Conservation (phyloP, 2,888 invertebrate genomes). For the Sepiola atlantica region DNA sequence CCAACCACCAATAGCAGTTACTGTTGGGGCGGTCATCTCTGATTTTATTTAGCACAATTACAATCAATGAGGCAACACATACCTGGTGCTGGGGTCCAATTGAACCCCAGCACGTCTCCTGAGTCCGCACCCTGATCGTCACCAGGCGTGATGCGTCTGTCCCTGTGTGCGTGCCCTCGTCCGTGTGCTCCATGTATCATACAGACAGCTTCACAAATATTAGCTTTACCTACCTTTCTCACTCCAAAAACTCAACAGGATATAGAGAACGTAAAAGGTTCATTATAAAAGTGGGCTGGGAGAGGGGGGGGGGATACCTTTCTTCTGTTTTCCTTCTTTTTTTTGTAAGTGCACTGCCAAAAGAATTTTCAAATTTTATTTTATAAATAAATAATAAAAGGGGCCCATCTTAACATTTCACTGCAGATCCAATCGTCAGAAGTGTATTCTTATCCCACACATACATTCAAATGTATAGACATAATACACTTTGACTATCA, state of each 20-base stretch:
- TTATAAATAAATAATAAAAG: neutral
- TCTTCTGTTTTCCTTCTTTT: neutral
- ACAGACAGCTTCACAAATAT: slow-evolving; percentile 4
- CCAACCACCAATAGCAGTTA: neutral
- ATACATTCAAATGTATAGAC: no score
- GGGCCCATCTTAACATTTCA: neutral
- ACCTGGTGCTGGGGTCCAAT: slow-evolving; percentile 47
- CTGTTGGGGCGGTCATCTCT: neutral
- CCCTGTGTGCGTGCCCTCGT: neutral
- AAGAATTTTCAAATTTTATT: neutral
- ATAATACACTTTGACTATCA: no score
- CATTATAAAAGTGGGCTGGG: neutral
- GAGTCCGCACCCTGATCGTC: slow-evolving; percentile 39
- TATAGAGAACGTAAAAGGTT: neutral
- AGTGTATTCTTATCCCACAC: no score
- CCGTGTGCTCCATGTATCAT: slow-evolving; percentile 36
- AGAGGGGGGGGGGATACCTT: neutral
- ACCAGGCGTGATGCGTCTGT: slow-evolving; percentile 16
- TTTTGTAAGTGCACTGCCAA: neutral
- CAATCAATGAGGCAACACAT: slow-evolving; percentile 45
- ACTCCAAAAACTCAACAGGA: slow-evolving; percentile 12
- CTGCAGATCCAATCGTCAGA: no score
- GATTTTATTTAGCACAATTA: slow-evolving; percentile 38
- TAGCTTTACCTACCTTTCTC: slow-evolving; percentile 32
- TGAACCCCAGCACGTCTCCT: slow-evolving; percentile 44